A percentile compares a stretch with the other conserved stretches of the same genome.
These are phyloP conservation scores for Mantis religiosa DNA, from an alignment of 2,888 invertebrate genomes.

Conservation along the genomic window DNA sequence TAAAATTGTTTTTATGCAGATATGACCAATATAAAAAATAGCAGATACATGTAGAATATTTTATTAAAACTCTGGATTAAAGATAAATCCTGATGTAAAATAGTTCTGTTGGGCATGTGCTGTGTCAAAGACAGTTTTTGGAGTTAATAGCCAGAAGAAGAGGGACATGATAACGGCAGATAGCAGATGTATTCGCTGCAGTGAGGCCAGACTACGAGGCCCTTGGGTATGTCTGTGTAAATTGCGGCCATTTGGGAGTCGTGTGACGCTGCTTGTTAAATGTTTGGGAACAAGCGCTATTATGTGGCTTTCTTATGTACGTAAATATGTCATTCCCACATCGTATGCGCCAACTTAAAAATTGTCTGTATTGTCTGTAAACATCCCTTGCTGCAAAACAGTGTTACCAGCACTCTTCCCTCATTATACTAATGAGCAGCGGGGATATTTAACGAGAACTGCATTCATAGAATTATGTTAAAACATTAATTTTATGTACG, in stretches of 20 bases:
- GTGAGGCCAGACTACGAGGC: neutral
- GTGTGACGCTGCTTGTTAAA: neutral
- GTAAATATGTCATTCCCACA: neutral
- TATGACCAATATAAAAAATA: too few species aligned
- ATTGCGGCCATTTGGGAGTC: neutral
- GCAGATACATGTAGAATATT: too few species aligned
- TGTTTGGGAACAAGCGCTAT: neutral
- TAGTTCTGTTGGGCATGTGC: too few species aligned
- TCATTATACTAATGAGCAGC: neutral
- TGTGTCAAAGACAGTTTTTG: neutral
- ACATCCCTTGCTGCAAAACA: neutral
- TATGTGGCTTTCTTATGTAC: neutral
- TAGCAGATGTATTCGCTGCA: neutral
- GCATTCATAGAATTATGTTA: too few species aligned
- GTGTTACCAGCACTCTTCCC: neutral
- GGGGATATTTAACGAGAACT: too few species aligned
- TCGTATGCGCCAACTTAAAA: too few species aligned
- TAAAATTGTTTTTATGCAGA: too few species aligned
- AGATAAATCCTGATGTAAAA: too few species aligned
- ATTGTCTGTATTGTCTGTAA: too few species aligned
- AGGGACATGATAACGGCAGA: neutral
- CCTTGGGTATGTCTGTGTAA: neutral
- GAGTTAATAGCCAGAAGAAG: neutral
- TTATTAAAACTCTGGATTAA: too few species aligned
- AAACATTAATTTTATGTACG: too few species aligned